Percentiles rank a stretch among this genome's conserved stretches.
Evolutionary conservation across 2,888 invertebrate species (phyloP).

Genomic region (Gandaritis pyraliata): DNA sequence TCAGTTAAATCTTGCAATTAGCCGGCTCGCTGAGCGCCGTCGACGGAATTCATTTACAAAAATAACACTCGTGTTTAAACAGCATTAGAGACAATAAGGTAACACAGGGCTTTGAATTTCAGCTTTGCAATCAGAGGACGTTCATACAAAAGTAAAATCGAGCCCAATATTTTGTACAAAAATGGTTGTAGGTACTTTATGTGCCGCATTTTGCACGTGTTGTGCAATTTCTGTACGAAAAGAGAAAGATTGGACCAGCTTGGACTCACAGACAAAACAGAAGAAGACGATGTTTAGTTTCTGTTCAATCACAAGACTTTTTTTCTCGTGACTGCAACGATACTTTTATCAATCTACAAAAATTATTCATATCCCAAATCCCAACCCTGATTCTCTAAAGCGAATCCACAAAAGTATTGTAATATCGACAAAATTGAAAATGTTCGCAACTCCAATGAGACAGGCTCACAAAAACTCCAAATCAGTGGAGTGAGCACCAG

Average conservation of each 20-base stretch:
- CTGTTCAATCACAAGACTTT: no score
- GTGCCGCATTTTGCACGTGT: neutral
- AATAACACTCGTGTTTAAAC: slow-evolving; percentile 29
- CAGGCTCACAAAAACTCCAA: slow-evolving; percentile 44
- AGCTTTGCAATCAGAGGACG: neutral
- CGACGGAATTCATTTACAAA: slow-evolving; percentile 30
- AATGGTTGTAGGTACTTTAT: neutral
- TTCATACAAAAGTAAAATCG: neutral
- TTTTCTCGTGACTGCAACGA: neutral
- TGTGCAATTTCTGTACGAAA: neutral
- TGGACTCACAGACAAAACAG: no score
- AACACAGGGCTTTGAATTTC: slow-evolving; percentile 10
- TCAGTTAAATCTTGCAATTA: slow-evolving; percentile 37
- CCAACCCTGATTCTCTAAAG: slow-evolving; percentile 5
- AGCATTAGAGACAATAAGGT: slow-evolving; percentile 19
- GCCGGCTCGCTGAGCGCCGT: slow-evolving; percentile 24
- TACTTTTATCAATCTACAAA: slow-evolving; percentile 6
- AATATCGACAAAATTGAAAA: slow-evolving; percentile 34
- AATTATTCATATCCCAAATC: slow-evolving; percentile 11
- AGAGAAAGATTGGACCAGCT: no score
- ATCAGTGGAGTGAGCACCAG: slow-evolving; percentile 43
- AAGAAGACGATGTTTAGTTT: no score
- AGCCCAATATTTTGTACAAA: neutral
- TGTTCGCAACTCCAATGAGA: slow-evolving; percentile 34
- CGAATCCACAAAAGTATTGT: slow-evolving; percentile 25